Evolutionary conservation across 2,888 invertebrate genomes (phyloP).

Genomic region (Campopleginae sp.): DNA sequence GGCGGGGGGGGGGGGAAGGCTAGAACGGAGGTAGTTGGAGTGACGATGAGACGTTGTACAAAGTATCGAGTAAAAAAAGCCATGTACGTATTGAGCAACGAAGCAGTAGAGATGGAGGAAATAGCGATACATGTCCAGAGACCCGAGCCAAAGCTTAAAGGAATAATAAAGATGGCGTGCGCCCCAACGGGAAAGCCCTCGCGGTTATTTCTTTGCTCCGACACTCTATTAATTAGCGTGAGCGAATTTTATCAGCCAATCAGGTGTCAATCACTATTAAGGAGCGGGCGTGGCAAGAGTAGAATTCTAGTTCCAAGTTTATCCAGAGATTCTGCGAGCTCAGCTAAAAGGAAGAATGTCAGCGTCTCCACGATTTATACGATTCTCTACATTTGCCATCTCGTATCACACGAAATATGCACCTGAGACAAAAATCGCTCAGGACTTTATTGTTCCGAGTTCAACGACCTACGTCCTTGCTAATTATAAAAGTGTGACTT

Average conservation of each 20-base stretch:
- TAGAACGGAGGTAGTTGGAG: not conserved
- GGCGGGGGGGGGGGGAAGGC: not conserved
- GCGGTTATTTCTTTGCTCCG: not conserved
- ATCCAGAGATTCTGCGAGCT: no score
- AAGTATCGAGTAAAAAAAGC: not conserved
- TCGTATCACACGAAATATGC: not conserved
- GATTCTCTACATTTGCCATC: not conserved
- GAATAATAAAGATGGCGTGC: not conserved
- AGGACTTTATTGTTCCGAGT: not conserved
- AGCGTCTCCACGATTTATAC: not conserved
- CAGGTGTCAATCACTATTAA: not conserved
- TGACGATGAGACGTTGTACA: slow-evolving; percentile 4
- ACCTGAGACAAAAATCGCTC: not conserved
- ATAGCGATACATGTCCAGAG: slow-evolving; percentile 17
- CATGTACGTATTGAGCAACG: not conserved
- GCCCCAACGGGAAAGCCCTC: not conserved
- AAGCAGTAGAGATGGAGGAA: not conserved
- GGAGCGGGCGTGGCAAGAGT: not conserved
- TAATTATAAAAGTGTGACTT: slow-evolving; percentile 62
- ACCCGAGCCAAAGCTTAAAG: not conserved
- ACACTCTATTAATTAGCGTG: not conserved
- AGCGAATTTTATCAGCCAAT: not conserved
- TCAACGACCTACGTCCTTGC: not conserved
- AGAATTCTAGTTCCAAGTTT: not conserved
- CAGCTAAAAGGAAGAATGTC: no score